Conservation (phyloP, 2,797 vertebrate genomes). For the Notolabrus celidotus region DNA sequence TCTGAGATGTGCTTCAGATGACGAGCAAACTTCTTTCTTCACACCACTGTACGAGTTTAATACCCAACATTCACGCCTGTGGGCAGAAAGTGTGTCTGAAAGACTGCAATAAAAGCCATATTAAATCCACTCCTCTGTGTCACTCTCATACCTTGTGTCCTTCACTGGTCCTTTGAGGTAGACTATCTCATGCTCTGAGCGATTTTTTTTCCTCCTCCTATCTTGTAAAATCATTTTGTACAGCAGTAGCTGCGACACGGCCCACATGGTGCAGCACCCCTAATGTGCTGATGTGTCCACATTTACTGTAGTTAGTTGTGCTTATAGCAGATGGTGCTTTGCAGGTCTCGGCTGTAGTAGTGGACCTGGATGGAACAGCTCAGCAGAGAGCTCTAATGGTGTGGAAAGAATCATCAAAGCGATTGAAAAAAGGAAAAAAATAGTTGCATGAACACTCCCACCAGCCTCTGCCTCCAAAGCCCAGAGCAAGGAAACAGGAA, state of each 20-base stretch:
- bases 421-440: conserved; percentile 32
- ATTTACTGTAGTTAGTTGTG: conserved; percentile 67
- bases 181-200: conserved; percentile 31
- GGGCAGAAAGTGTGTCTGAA: conserved; percentile 6
- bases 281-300: conserved; percentile 79
- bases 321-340: conserved; percentile 65
- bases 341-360: conserved; percentile 55
- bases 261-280: conserved; percentile 39
- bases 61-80: conserved; percentile 8
- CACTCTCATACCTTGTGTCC: conserved; percentile 24
- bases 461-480: conserved; percentile 30
- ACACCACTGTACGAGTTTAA: conserved; percentile 1
- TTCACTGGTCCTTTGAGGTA: conserved; percentile 54
- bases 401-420: conserved; percentile 73
- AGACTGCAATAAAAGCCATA: conserved; percentile 4
- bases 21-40: conserved; percentile 4
- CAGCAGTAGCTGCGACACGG: conserved; percentile 30
- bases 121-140: not conserved
- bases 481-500: conserved; percentile 53
- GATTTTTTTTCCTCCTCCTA: not conserved
- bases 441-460: conserved; percentile 38
- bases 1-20: not conserved
- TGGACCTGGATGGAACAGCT: conserved; percentile 71
- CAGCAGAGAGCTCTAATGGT: conserved; percentile 81
- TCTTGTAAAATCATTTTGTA: conserved; percentile 52